Percentiles rank a stretch among this genome's conserved stretches.
phyloP scores from a whole-genome alignment of 2,888 invertebrate genomes.

The Torymus aiolomorphi region DNA sequence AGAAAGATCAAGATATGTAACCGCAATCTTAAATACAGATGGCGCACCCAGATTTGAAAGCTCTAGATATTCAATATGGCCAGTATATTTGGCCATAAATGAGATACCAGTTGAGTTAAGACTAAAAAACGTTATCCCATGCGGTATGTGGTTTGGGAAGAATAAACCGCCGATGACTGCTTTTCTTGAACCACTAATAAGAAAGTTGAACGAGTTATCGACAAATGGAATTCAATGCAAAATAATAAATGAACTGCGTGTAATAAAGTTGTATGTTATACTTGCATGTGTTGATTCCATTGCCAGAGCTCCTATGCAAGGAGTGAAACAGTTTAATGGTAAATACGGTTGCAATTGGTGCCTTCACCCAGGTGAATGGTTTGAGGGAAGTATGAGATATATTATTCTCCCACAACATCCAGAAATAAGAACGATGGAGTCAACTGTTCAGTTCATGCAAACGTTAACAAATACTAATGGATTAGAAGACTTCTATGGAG shows the following conservation, averaged over 20 bases:
- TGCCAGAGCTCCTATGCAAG: constrained; percentile 49
- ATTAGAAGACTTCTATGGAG: background rate
- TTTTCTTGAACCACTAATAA: constrained; percentile 53
- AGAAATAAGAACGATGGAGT: constrained; percentile 21
- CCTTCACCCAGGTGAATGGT: constrained; percentile 48
- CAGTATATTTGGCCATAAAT: constrained; percentile 54
- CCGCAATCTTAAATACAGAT: too few species aligned
- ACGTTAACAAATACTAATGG: constrained; percentile 8
- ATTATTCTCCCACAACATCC: constrained; percentile 17
- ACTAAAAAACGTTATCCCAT: constrained; percentile 29
- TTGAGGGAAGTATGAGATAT: constrained; percentile 45
- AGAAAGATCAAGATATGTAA: too few species aligned
- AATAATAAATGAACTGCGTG: constrained; percentile 6
- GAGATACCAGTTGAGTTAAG: constrained; percentile 51
- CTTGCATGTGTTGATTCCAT: constrained; percentile 50
- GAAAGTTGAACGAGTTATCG: constrained; percentile 44
- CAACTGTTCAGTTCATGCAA: too few species aligned
- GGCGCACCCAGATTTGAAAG: too few species aligned
- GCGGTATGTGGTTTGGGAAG: constrained; percentile 52
- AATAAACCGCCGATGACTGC: too few species aligned
- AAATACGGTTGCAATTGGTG: too few species aligned
- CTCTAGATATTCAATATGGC: constrained; percentile 56
- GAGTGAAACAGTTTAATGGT: constrained; percentile 51
- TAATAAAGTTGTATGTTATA: constrained; percentile 38
- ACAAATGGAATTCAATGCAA: constrained; percentile 44